Evolutionary conservation across 2,797 vertebrate species (phyloP).

Genomic region (Huso huso): DNA sequence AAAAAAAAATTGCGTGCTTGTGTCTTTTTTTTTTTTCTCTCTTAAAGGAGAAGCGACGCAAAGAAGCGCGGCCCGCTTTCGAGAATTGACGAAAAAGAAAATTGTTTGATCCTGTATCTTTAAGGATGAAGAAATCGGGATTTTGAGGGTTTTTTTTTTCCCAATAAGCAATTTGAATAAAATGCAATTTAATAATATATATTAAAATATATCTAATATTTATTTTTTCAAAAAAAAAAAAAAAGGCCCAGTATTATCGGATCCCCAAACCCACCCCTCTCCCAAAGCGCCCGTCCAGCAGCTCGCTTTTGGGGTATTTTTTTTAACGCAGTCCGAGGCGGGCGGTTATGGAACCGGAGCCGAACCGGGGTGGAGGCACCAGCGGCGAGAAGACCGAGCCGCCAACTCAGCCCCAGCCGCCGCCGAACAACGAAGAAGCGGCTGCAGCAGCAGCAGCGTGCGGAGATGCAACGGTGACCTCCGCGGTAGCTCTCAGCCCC

Average conservation of each 20-base stretch:
- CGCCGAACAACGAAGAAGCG: background rate
- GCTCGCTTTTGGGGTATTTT: constrained; percentile 18
- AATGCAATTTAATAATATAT: constrained; percentile 37
- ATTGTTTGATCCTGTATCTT: constrained; percentile 68
- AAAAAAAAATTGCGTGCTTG: constrained; percentile 2
- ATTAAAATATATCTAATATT: background rate
- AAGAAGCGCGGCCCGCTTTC: constrained; percentile 52
- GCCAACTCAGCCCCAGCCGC: constrained; percentile 49
- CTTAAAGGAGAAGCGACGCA: constrained; percentile 77
- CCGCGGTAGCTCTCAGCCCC: constrained; percentile 29
- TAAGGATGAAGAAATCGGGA: constrained; percentile 58
- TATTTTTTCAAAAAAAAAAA: constrained; percentile 29
- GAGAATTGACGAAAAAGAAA: constrained; percentile 36
- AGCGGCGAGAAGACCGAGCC: constrained; percentile 55
- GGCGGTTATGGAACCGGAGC: constrained; percentile 50
- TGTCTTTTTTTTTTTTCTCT: constrained; percentile 35
- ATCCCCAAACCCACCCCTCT: constrained; percentile 50
- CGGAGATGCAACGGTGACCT: constrained; percentile 6
- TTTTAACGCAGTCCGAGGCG: background rate
- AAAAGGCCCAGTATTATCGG: background rate
- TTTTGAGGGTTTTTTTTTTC: constrained; percentile 65
- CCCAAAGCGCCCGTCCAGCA: constrained; percentile 18
- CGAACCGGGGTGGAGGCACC: constrained; percentile 40
- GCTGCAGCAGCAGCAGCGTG: too few relatives aligned
- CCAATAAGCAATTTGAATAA: constrained; percentile 45